Conservation (phyloP, 53 echinoderm and acorn worm species). For the Paracentrotus lividus region DNA sequence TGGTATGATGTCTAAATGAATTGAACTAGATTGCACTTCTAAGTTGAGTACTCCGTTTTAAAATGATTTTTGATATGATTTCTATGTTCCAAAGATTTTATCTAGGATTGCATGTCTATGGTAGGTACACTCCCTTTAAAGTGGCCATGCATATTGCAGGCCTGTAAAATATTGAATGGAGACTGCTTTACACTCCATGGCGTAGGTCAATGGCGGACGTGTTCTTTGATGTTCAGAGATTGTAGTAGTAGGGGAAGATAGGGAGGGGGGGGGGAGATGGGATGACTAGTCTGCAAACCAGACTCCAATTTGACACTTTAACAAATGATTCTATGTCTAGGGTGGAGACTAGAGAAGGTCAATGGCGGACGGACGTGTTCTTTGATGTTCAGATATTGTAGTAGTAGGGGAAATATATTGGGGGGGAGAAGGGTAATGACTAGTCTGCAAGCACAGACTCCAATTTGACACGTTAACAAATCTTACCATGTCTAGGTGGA, state of each 20-base stretch:
- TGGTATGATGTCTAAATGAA: too few species aligned
- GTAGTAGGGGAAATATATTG: background rate
- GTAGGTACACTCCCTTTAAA: background rate
- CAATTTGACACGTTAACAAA: too few species aligned
- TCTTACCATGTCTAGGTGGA: too few species aligned
- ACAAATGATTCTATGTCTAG: too few species aligned
- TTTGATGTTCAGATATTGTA: conserved; percentile 58
- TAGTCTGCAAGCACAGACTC: too few species aligned
- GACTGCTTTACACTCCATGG: conserved; percentile 17
- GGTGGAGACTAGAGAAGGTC: conserved; percentile 48
- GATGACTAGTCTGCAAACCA: too few species aligned
- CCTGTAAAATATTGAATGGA: too few species aligned
- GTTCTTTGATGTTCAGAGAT: conserved; percentile 54
- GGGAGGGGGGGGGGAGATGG: background rate
- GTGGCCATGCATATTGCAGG: background rate
- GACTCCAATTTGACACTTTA: too few species aligned
- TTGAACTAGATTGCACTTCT: too few species aligned
- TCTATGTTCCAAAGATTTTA: background rate
- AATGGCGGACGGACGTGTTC: conserved; percentile 27
- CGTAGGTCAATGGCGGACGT: conserved; percentile 50
- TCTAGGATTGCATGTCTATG: background rate
- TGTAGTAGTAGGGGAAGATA: background rate
- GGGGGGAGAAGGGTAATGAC: background rate
- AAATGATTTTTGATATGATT: background rate
- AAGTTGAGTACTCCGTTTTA: too few species aligned